phyloP scores from a whole-genome alignment of 2,888 invertebrate genomes.

The Erebia epiphron region DNA sequence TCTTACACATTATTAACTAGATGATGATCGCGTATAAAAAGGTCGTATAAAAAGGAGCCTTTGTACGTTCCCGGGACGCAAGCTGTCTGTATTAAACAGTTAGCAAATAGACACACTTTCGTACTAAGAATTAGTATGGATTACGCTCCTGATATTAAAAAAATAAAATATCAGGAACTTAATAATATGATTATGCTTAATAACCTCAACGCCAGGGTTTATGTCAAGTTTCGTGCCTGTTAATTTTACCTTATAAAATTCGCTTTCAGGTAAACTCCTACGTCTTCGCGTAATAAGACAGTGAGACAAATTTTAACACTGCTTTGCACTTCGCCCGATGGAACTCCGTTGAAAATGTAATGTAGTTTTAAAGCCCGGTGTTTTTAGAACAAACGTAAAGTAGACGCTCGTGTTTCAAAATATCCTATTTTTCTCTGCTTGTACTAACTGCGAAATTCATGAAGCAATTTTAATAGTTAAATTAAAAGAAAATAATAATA shows the following conservation, averaged over 20 bases:
- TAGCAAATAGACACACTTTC: no score
- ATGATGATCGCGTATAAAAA: no score
- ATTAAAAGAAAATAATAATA: not conserved
- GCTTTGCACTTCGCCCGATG: slow-evolving; percentile 45
- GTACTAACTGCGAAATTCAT: not conserved
- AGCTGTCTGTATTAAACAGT: no score
- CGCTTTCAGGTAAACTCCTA: slow-evolving; percentile 55
- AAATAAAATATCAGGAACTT: not conserved
- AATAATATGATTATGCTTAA: not conserved
- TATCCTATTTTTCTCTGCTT: not conserved
- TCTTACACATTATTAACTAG: no score
- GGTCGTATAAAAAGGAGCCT: no score
- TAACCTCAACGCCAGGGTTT: not conserved
- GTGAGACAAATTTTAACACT: slow-evolving; percentile 50
- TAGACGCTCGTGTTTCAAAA: slow-evolving; percentile 1
- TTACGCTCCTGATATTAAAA: no score
- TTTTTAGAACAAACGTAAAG: slow-evolving; percentile 19
- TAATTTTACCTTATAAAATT: slow-evolving; percentile 49
- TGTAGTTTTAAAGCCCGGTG: slow-evolving; percentile 15
- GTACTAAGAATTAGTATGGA: no score
- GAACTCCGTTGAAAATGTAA: slow-evolving; percentile 21
- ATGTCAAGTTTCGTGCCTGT: not conserved
- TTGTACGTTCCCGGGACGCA: no score
- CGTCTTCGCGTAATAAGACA: slow-evolving; percentile 55
- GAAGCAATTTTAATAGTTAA: not conserved